Evolutionary conservation across 2,888 invertebrate species (phyloP).

Genomic region (Anthophora plumipes): DNA sequence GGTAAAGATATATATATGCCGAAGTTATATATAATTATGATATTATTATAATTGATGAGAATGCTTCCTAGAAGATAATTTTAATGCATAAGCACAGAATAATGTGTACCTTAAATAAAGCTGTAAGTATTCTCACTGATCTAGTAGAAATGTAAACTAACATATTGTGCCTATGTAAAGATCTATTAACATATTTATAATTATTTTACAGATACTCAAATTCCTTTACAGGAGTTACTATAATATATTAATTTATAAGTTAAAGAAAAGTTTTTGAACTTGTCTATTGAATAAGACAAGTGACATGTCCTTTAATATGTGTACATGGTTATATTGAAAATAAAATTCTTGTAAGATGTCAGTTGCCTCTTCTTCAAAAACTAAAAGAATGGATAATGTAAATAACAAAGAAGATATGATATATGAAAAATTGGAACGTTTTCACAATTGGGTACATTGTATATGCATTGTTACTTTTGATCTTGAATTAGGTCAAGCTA

Average conservation of each 20-base stretch:
- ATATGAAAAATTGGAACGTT: constrained; percentile 88
- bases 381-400: constrained; percentile 46
- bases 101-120: constrained; percentile 41
- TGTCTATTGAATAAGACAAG: constrained; percentile 23
- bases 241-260: constrained; percentile 48
- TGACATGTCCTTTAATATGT: constrained; percentile 38
- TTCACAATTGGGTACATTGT: constrained; percentile 98
- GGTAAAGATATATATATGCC: constrained; percentile 57
- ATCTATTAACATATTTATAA: background rate
- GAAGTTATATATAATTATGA: constrained; percentile 31
- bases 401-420: constrained; percentile 46
- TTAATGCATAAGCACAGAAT: constrained; percentile 40
- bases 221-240: constrained; percentile 25
- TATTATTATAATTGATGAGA: constrained; percentile 35
- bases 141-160: background rate
- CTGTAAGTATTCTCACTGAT: constrained; percentile 37
- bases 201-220: constrained; percentile 50
- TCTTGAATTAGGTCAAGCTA: constrained; percentile 98
- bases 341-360: constrained; percentile 69
- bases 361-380: constrained; percentile 69
- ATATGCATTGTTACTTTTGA: constrained; percentile 99
- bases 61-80: constrained; percentile 32
- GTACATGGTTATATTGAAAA: constrained; percentile 31
- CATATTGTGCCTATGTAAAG: background rate
- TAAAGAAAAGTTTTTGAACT: constrained; percentile 29